These are phyloP conservation scores for Bombus cullumanus DNA, from an alignment of 1,140 invertebrate genomes.

Conservation along the genomic window DNA sequence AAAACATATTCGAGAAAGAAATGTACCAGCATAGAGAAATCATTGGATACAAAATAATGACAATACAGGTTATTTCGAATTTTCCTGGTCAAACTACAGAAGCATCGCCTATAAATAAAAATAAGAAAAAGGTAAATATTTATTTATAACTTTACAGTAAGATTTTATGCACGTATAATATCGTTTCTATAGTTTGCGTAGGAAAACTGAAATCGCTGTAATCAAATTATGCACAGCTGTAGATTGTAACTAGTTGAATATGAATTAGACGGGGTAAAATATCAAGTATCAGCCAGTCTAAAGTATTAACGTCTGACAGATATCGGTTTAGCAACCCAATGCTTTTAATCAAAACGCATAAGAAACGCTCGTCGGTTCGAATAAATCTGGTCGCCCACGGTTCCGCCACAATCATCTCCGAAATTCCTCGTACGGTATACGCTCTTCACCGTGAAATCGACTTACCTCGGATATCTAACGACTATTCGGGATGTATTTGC, in stretches of 20 bases:
- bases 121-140: no score
- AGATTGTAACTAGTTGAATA: neutral
- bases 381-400: neutral
- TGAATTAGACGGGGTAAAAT: no score
- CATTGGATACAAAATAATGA: neutral
- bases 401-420: neutral
- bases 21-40: neutral
- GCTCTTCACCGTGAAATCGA: neutral
- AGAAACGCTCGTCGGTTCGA: neutral
- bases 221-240: neutral
- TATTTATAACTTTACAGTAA: no score
- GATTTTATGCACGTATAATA: no score
- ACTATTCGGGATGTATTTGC: neutral
- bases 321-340: neutral
- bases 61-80: neutral
- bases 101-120: no score
- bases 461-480: neutral
- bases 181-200: neutral
- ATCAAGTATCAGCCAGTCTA: neutral
- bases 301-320: neutral
- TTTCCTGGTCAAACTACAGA: no score
- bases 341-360: neutral
- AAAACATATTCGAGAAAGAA: neutral
- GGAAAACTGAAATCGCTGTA: neutral
- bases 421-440: constrained; percentile 3